These are phyloP conservation scores for Cyanocitta stelleri DNA, from an alignment of 2,113 vertebrate species.

Conservation along the genomic window DNA sequence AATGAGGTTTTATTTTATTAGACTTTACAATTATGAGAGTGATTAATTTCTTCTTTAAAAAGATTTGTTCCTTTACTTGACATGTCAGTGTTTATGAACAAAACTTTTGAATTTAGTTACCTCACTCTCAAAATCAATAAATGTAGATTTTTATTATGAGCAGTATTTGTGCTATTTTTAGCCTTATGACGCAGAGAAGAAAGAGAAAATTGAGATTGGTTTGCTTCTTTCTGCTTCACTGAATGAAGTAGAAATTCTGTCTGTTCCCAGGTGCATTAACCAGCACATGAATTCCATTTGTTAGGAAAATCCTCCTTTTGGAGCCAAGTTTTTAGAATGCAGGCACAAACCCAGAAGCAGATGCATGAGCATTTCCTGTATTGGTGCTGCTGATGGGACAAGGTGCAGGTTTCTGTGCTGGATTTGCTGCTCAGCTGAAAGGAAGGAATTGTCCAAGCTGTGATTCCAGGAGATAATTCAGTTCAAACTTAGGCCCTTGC, in stretches of 20 bases:
- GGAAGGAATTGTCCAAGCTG: accelerated
- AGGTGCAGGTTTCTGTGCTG: not conserved
- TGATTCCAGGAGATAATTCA: not conserved
- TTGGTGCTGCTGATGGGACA: not conserved
- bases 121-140: conserved; percentile 17
- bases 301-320: not conserved
- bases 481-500: accelerated
- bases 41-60: conserved; percentile 29
- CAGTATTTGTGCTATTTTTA: not conserved
- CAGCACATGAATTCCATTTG: not conserved
- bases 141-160: not conserved
- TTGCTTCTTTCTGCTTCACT: not conserved
- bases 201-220: not conserved
- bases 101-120: conserved; percentile 21
- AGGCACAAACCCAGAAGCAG: not conserved
- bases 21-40: not conserved
- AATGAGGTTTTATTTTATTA: conserved; percentile 48
- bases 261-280: not conserved
- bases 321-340: not conserved
- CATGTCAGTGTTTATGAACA: not conserved
- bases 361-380: not conserved
- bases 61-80: conserved; percentile 11
- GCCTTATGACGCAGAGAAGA: not conserved
- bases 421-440: not conserved
- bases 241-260: not conserved